Percentiles rank a stretch among this genome's conserved stretches.
phyloP scores from a whole-genome alignment of 2,888 invertebrate genomes.

The Drosophila paramelanica region DNA sequence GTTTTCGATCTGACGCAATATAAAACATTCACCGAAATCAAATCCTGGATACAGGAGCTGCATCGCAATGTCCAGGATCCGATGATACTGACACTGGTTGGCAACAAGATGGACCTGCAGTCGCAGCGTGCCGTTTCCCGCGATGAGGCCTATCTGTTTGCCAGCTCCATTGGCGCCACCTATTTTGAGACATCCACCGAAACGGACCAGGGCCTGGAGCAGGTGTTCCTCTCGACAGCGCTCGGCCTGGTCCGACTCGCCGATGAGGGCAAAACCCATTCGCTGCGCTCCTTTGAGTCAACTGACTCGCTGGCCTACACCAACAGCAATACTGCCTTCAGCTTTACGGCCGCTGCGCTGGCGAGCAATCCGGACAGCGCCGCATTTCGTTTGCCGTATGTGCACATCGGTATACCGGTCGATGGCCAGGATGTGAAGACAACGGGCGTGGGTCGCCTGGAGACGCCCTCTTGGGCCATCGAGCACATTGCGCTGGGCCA shows the following conservation, averaged over 20 bases:
- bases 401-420: slow-evolving; percentile 84
- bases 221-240: slow-evolving; percentile 90
- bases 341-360: slow-evolving; percentile 68
- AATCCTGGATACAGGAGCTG: slow-evolving; percentile 93
- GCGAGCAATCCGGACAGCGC: slow-evolving; percentile 55
- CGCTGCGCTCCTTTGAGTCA: slow-evolving; percentile 88
- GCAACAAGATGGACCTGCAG: slow-evolving; percentile 93
- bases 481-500: slow-evolving; percentile 89
- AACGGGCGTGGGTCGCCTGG: slow-evolving; percentile 88
- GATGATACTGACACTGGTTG: slow-evolving; percentile 92
- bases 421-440: slow-evolving; percentile 87
- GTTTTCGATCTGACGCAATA: slow-evolving; percentile 94
- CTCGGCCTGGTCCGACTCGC: slow-evolving; percentile 87
- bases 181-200: slow-evolving; percentile 95
- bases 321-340: slow-evolving; percentile 79
- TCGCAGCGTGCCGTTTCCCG: slow-evolving; percentile 87
- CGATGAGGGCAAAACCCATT: slow-evolving; percentile 85
- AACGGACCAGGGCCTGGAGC: slow-evolving; percentile 91
- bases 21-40: slow-evolving; percentile 91
- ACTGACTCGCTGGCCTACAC: slow-evolving; percentile 85
- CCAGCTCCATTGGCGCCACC: slow-evolving; percentile 91
- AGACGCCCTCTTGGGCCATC: slow-evolving; percentile 88
- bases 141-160: slow-evolving; percentile 91
- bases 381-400: slow-evolving; percentile 82
- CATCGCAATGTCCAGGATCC: slow-evolving; percentile 92